These are phyloP conservation scores for Drosophila kuntzei DNA, from an alignment of 2,888 invertebrate species.

Conservation along the genomic window DNA sequence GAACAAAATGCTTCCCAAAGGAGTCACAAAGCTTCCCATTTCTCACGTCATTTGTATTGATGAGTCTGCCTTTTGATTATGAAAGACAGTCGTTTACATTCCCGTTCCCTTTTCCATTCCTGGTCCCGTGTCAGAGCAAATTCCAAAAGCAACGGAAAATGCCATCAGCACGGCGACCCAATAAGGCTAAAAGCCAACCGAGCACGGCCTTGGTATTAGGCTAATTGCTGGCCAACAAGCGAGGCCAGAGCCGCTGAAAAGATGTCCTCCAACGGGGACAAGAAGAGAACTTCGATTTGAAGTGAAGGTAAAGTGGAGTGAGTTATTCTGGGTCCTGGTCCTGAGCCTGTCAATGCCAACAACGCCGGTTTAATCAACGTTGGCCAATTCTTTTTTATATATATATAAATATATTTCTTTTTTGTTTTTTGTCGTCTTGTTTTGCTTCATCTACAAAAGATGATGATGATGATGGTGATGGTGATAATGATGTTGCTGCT, in stretches of 20 bases:
- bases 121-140: background rate
- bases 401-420: conserved; percentile 20
- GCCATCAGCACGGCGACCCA: conserved; percentile 39
- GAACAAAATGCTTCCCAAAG: conserved; percentile 31
- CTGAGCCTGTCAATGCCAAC: conserved; percentile 61
- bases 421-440: conserved; percentile 24
- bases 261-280: conserved; percentile 43
- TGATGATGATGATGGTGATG: conserved; percentile 22
- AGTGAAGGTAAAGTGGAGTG: conserved; percentile 5
- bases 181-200: conserved; percentile 69
- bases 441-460: conserved; percentile 28
- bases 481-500: conserved; percentile 49
- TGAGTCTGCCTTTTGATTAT: conserved; percentile 48
- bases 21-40: conserved; percentile 20
- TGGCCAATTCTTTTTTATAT: conserved; percentile 47
- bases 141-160: conserved; percentile 6
- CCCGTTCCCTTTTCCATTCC: background rate
- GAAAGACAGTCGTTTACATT: conserved; percentile 12
- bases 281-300: conserved; percentile 13
- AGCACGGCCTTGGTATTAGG: conserved; percentile 69
- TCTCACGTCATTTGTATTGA: conserved; percentile 35
- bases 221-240: conserved; percentile 62
- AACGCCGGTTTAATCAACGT: conserved; percentile 73
- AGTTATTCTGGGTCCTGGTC: conserved; percentile 2
- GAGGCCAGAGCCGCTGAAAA: conserved; percentile 47